These are phyloP conservation scores for Tachina fera DNA, from an alignment of 2,888 invertebrate species.

Conservation along the genomic window DNA sequence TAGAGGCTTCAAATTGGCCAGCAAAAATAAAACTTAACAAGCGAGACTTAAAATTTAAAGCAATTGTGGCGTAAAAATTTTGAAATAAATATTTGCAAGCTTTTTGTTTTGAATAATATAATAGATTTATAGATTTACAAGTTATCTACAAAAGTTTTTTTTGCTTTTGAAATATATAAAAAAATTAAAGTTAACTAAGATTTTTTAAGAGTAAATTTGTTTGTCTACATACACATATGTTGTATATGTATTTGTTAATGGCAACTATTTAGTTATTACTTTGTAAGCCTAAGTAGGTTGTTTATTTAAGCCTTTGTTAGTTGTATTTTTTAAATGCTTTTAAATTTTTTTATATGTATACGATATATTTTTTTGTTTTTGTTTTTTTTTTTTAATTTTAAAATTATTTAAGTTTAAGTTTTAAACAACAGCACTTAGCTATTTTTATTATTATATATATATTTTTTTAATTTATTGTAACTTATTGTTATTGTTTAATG, in stretches of 20 bases:
- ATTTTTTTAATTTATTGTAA: neutral
- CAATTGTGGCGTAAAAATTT: neutral
- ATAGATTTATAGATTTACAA: slow-evolving; percentile 22
- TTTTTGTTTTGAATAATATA: slow-evolving; percentile 28
- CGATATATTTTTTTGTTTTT: neutral
- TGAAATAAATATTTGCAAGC: slow-evolving; percentile 43
- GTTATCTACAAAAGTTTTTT: slow-evolving; percentile 53
- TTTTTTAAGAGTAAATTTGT: neutral
- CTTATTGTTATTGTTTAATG: slow-evolving; percentile 21
- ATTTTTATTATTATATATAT: neutral
- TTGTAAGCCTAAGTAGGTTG: slow-evolving; percentile 29
- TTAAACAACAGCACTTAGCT: slow-evolving; percentile 23
- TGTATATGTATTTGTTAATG: neutral
- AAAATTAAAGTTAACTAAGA: neutral
- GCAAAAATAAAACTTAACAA: slow-evolving; percentile 20
- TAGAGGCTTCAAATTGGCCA: slow-evolving; percentile 1
- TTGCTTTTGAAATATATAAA: slow-evolving; percentile 9
- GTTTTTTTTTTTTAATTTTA: slow-evolving; percentile 1
- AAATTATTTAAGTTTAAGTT: slow-evolving; percentile 3
- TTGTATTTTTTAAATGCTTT: slow-evolving; percentile 56
- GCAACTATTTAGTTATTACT: neutral
- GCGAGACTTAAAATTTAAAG: slow-evolving; percentile 47
- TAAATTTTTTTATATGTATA: slow-evolving; percentile 19
- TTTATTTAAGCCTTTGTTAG: slow-evolving; percentile 52
- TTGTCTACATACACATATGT: slow-evolving; percentile 23